Evolutionary conservation across 2,113 vertebrate species (phyloP), one percentile per base, ranked within the genome.

Genomic region (Chamaetylas fuelleborni): DNA sequence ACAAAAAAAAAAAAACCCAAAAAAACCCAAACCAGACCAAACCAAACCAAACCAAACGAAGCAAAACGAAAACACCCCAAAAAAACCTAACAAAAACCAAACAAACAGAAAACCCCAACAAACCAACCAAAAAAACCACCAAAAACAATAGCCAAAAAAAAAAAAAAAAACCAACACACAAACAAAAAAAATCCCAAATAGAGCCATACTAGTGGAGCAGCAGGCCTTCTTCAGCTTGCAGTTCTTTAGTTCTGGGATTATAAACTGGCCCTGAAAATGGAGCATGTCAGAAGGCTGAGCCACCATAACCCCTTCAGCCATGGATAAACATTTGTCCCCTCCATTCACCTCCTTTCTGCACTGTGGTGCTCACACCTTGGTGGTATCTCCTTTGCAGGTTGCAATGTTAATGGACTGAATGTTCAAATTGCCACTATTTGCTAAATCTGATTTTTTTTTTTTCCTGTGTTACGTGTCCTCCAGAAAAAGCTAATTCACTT

Each of bases 191-290:
- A 76, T 62, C 57, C 91, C 18, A 19, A 70, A 45, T 12, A 34
- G 13, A 25, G 24, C 23, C 17, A 69, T 26, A 47, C 19, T 33
- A 45, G 29, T 29, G 71, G 26, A 80, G 25, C 28, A 83, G 11
- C 65, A 84, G 29, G 3, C 81, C 72, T 92, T 91, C 73, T 90
- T 57, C 38, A 91, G 33, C n/a, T 62, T 96, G 24, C 29, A 79
- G 31, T 33, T 84, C 28, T 91, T 12, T 15, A 45, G 26, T 20
- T 91, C 48, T 90, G 71, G 50, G 64, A 91, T 89, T 92, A 76
- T 81, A 92, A 96, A 61, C 69, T 87, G 56, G 61, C 40, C 40
- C 38, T 86, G 60, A 84, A 97, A 72, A 88, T 14, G 88, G 34
- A 91, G 22, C 12, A 19, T 83, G 31, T 88, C 54, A 93, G 82